A percentile compares a stretch with the other conserved stretches of the same genome.
These are phyloP conservation scores for Acrobasis suavella DNA, from an alignment of 2,888 invertebrate genomes.

Conservation along the genomic window DNA sequence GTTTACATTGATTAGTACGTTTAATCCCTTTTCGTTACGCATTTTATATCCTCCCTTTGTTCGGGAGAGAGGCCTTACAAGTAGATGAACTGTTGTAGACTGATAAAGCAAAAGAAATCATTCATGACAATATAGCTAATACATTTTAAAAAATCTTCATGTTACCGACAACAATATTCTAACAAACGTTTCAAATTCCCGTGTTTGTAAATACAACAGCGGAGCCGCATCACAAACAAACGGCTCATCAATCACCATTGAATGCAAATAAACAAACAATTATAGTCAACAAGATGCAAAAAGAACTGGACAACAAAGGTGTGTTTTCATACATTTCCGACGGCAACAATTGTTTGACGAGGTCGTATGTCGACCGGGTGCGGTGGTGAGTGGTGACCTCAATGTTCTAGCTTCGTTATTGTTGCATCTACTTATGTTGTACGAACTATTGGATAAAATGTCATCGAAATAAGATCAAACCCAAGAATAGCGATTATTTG, in stretches of 20 bases:
- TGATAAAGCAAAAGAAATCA: no score
- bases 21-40: no score
- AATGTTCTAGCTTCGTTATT: slow-evolving; percentile 32
- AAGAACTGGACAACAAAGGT: slow-evolving; percentile 39
- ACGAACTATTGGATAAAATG: background rate
- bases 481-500: no score
- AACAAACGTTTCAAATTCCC: slow-evolving; percentile 6
- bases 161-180: background rate
- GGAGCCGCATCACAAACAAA: background rate
- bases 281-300: slow-evolving; percentile 38
- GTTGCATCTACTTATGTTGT: slow-evolving; percentile 24
- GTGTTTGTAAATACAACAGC: slow-evolving; percentile 9
- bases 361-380: slow-evolving; percentile 40
- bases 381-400: slow-evolving; percentile 40
- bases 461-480: background rate
- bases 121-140: background rate
- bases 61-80: no score
- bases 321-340: slow-evolving; percentile 39
- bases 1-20: no score
- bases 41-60: no score
- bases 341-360: slow-evolving; percentile 38
- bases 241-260: slow-evolving; percentile 40
- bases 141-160: background rate
- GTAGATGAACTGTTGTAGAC: no score
- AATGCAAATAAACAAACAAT: slow-evolving; percentile 49